A percentile compares a stretch with the other conserved stretches of the same genome.
These are phyloP conservation scores for Hylyphantes graminicola DNA, from an alignment of 1,140 invertebrate species.

Conservation along the genomic window DNA sequence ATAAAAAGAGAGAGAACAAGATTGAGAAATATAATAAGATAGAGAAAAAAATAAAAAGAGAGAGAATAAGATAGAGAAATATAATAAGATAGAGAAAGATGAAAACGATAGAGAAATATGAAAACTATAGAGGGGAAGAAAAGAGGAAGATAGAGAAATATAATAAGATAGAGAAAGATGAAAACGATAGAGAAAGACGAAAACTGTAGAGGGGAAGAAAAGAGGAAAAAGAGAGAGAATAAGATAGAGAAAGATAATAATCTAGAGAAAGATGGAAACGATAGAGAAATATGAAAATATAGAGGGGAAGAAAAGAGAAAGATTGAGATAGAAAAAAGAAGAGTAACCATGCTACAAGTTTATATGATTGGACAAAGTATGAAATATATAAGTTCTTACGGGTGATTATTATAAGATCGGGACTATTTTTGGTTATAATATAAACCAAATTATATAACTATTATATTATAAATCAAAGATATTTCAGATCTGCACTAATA, in stretches of 20 bases:
- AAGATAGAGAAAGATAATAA: neutral
- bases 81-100: neutral
- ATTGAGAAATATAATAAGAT: neutral
- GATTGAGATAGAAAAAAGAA: neutral
- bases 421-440: too few relatives aligned
- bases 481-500: too few relatives aligned
- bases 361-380: too few relatives aligned
- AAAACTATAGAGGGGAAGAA: neutral
- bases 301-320: conserved; percentile 1
- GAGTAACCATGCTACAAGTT: neutral
- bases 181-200: neutral
- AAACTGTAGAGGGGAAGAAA: neutral
- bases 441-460: too few relatives aligned
- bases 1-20: neutral
- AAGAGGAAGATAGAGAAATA: too few relatives aligned
- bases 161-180: neutral
- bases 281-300: neutral
- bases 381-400: too few relatives aligned
- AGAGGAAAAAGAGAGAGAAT: neutral
- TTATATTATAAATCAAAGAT: too few relatives aligned
- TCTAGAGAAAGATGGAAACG: neutral
- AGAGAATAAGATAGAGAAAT: neutral
- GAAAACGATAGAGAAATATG: neutral
- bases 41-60: neutral
- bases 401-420: too few relatives aligned